phyloP scores from a whole-genome alignment of 1,140 invertebrate species.

The Druon quercuslanigerum region DNA sequence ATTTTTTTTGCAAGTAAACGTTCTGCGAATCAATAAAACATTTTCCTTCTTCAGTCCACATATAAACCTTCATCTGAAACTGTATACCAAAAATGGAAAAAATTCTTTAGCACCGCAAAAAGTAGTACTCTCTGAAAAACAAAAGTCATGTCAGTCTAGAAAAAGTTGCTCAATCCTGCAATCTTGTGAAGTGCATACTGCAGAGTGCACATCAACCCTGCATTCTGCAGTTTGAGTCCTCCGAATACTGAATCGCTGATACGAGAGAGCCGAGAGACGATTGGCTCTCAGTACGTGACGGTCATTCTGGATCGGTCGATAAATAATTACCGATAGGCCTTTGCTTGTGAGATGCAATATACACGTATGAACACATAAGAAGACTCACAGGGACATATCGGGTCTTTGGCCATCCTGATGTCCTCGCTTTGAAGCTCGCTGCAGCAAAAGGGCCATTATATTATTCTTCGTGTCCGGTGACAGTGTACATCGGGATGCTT shows the following conservation, averaged over 20 bases:
- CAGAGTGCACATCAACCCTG: constrained; percentile 23
- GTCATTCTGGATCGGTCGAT: constrained; percentile 29
- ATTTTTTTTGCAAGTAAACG: too few relatives aligned
- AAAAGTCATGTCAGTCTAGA: constrained; percentile 13
- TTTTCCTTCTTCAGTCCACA: too few relatives aligned
- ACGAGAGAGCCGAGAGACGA: constrained; percentile 5
- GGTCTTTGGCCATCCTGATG: constrained; percentile 25
- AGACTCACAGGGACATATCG: background rate
- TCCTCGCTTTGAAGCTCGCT: constrained; percentile 24
- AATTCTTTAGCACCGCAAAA: constrained; percentile 1
- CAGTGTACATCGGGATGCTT: constrained; percentile 5
- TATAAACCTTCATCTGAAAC: background rate
- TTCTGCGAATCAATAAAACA: too few relatives aligned
- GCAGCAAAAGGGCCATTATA: constrained; percentile 28
- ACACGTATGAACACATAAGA: background rate
- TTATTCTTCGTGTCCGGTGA: constrained; percentile 24
- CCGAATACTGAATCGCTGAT: constrained; percentile 1
- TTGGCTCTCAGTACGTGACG: constrained; percentile 24
- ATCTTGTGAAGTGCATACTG: constrained; percentile 23
- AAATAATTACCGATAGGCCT: constrained; percentile 25
- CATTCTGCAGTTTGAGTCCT: constrained; percentile 5
- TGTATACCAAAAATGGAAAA: constrained; percentile 28
- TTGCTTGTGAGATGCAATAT: background rate
- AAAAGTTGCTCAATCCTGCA: constrained; percentile 28
- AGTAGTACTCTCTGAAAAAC: background rate